phyloP scores from a whole-genome alignment of 1,140 invertebrate genomes.

The Bombus haemorrhoidalis region DNA sequence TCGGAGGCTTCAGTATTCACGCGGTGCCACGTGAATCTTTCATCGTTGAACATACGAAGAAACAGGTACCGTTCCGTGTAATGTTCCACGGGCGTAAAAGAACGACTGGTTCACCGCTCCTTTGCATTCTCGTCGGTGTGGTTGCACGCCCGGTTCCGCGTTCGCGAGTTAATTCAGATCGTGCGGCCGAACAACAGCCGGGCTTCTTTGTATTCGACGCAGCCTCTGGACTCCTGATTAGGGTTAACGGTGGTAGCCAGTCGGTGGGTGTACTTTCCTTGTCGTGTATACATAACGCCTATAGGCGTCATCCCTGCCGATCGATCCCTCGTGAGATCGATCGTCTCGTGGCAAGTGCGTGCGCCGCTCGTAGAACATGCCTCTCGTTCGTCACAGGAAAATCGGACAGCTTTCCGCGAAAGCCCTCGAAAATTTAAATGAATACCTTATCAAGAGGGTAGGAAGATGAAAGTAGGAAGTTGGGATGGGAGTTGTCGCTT shows the following conservation, averaged over 20 bases:
- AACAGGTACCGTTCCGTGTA: slow-evolving; percentile 27
- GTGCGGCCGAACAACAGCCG: slow-evolving; percentile 37
- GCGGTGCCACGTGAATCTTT: slow-evolving; percentile 1
- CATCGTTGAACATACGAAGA: slow-evolving; percentile 1
- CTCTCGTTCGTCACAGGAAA: not conserved
- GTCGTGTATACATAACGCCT: slow-evolving; percentile 39
- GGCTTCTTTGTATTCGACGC: slow-evolving; percentile 47
- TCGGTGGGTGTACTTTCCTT: slow-evolving; percentile 26
- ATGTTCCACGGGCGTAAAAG: slow-evolving; percentile 11
- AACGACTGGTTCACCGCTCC: slow-evolving; percentile 17
- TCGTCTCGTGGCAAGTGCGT: slow-evolving; percentile 58
- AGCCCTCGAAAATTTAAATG: slow-evolving; percentile 15
- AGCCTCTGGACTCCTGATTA: slow-evolving; percentile 54
- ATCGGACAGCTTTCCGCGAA: slow-evolving; percentile 1
- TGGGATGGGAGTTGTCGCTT: not conserved
- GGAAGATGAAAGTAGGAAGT: not conserved
- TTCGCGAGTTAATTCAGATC: slow-evolving; percentile 56
- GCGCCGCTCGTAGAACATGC: slow-evolving; percentile 47
- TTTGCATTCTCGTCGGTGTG: slow-evolving; percentile 56
- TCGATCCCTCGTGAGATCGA: slow-evolving; percentile 62
- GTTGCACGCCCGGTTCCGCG: slow-evolving; percentile 37
- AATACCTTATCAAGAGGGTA: not conserved
- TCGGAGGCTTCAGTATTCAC: not conserved
- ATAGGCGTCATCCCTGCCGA: slow-evolving; percentile 59
- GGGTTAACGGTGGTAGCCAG: slow-evolving; percentile 44